Evolutionary conservation across 2,888 invertebrate species (phyloP).

Genomic region (Ormia ochracea): DNA sequence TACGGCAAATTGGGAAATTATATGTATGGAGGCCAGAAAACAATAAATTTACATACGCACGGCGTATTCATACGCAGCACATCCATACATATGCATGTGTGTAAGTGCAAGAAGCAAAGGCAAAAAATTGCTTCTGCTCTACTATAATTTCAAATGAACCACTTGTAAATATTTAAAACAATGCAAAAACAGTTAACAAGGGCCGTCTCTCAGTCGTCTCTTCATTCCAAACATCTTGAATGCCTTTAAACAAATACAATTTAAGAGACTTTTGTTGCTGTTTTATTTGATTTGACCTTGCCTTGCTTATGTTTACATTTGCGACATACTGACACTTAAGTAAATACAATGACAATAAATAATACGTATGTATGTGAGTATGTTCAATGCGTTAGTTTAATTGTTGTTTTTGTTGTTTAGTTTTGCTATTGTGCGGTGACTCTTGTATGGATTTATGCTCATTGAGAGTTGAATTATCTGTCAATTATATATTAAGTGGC

Average conservation of each 20-base stretch:
- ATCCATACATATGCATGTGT: not conserved
- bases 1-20: slow-evolving; percentile 20
- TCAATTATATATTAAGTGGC: not conserved
- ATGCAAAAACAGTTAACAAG: not conserved
- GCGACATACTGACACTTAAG: slow-evolving; percentile 21
- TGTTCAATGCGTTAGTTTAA: slow-evolving; percentile 26
- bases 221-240: not conserved
- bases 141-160: not conserved
- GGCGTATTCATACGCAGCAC: no score
- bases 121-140: slow-evolving; percentile 9
- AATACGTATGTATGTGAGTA: slow-evolving; percentile 16
- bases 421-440: not conserved
- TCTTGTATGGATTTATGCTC: slow-evolving; percentile 16
- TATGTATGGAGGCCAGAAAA: slow-evolving; percentile 23
- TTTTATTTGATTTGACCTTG: slow-evolving; percentile 47
- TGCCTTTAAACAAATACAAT: slow-evolving; percentile 8
- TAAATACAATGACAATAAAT: not conserved
- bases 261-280: not conserved
- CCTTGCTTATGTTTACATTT: slow-evolving; percentile 30
- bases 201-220: no score
- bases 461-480: slow-evolving; percentile 41
- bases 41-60: not conserved
- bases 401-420: not conserved
- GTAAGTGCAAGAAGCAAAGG: not conserved
- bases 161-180: not conserved